A percentile compares a stretch with the other conserved stretches of the same genome.
Evolutionary conservation across 2,797 vertebrate genomes (phyloP).

Genomic region (Xiphophorus birchmanni): DNA sequence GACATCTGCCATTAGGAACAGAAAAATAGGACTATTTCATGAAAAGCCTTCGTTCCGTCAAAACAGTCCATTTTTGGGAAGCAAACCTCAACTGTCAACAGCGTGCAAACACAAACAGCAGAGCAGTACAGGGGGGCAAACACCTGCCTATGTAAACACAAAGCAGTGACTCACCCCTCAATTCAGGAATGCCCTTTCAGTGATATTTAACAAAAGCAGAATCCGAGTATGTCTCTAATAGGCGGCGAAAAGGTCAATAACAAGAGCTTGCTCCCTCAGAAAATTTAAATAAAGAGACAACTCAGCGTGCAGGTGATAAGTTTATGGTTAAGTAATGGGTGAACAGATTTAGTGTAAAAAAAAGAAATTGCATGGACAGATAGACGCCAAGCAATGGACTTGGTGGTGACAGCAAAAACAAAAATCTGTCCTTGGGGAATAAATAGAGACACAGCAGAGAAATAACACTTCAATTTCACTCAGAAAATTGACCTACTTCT

Average conservation of each 20-base stretch:
- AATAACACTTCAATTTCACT: slow-evolving; percentile 6
- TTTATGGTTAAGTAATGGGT: not conserved
- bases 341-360: slow-evolving; percentile 3
- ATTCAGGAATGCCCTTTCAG: slow-evolving; percentile 11
- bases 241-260: slow-evolving; percentile 12
- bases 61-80: slow-evolving; percentile 33
- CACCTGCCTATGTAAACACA: slow-evolving; percentile 26
- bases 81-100: slow-evolving; percentile 3
- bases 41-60: slow-evolving; percentile 26
- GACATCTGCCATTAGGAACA: slow-evolving; percentile 49
- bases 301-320: not conserved
- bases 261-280: not conserved
- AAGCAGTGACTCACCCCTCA: slow-evolving; percentile 22
- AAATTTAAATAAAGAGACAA: not conserved
- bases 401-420: not conserved
- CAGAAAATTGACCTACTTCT: slow-evolving; percentile 28
- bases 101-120: slow-evolving; percentile 3
- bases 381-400: not conserved
- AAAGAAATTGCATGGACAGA: not conserved
- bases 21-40: slow-evolving; percentile 34
- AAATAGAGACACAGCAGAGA: not conserved
- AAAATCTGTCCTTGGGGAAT: slow-evolving; percentile 9
- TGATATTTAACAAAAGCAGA: slow-evolving; percentile 13
- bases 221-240: slow-evolving; percentile 10
- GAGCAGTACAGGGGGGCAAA: not conserved